Conservation (phyloP, 1,140 invertebrate species). For the Drosophila melanica region DNA sequence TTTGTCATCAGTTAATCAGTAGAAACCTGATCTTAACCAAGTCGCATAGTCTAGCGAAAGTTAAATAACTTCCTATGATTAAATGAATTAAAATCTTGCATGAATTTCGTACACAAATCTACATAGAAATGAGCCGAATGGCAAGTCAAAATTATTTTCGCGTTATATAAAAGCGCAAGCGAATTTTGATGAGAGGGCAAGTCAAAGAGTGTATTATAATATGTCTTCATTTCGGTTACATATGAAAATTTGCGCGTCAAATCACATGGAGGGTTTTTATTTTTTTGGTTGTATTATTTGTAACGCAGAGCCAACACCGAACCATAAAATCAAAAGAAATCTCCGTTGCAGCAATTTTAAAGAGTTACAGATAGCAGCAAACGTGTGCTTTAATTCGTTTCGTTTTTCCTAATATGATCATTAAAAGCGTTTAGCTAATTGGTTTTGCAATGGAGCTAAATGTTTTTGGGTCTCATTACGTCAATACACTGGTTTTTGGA, state of each 20-base stretch:
- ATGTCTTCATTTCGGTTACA: conserved; percentile 53
- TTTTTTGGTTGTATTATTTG: conserved; percentile 8
- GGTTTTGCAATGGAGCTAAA: conserved; percentile 34
- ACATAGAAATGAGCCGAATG: conserved; percentile 67
- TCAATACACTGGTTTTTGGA: conserved; percentile 3
- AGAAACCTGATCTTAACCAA: conserved; percentile 20
- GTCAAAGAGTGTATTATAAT: conserved; percentile 3
- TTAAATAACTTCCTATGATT: conserved; percentile 50
- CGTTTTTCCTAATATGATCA: conserved; percentile 49
- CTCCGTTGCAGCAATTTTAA: conserved; percentile 17
- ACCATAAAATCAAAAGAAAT: conserved; percentile 55
- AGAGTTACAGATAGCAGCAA: conserved; percentile 14
- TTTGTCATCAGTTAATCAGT: conserved; percentile 23
- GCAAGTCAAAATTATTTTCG: conserved; percentile 53
- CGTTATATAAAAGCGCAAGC: conserved; percentile 71
- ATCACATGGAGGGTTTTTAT: conserved; percentile 12
- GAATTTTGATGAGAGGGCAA: conserved; percentile 53
- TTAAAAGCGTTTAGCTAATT: conserved; percentile 58
- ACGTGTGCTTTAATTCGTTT: conserved; percentile 36
- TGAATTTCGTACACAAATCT: conserved; percentile 43
- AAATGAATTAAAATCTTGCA: conserved; percentile 22
- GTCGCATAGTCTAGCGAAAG: conserved; percentile 45
- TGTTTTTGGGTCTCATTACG: conserved; percentile 16
- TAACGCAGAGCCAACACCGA: conserved; percentile 18
- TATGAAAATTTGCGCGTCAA: conserved; percentile 49